Percentiles rank a stretch among this genome's conserved stretches.
phyloP scores from a whole-genome alignment of 2,888 invertebrate genomes.

The Didymodactylos carnosus region DNA sequence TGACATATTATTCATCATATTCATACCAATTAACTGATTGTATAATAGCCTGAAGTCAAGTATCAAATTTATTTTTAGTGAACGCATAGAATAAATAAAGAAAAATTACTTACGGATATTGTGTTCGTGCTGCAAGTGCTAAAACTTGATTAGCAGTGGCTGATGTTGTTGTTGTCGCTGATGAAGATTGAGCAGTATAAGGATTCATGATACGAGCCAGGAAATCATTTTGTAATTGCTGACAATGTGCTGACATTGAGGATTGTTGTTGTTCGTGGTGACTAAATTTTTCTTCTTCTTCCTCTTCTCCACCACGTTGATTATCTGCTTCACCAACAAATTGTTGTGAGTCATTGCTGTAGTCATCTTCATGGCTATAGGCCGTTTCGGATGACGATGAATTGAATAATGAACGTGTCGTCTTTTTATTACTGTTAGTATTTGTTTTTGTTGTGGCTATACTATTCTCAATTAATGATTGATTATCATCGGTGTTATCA shows the following conservation, averaged over 20 bases:
- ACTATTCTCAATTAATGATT: neutral
- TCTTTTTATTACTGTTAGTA: neutral
- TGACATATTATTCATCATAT: neutral
- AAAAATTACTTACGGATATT: too few species aligned
- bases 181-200: too few species aligned
- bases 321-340: neutral
- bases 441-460: neutral
- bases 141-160: too few species aligned
- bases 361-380: neutral
- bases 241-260: too few species aligned
- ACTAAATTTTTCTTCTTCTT: too few species aligned
- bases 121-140: too few species aligned
- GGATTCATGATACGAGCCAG: too few species aligned
- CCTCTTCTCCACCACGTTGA: neutral
- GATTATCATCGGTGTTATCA: neutral
- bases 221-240: too few species aligned
- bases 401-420: neutral
- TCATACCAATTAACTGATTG: neutral
- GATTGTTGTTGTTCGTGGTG: too few species aligned
- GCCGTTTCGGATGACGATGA: neutral
- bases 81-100: too few species aligned
- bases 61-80: too few species aligned
- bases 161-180: neutral
- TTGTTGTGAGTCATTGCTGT: neutral
- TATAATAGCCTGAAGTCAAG: too few species aligned